These are phyloP conservation scores for Drosophila vallismaia DNA, from an alignment of 2,888 invertebrate genomes.

Conservation along the genomic window DNA sequence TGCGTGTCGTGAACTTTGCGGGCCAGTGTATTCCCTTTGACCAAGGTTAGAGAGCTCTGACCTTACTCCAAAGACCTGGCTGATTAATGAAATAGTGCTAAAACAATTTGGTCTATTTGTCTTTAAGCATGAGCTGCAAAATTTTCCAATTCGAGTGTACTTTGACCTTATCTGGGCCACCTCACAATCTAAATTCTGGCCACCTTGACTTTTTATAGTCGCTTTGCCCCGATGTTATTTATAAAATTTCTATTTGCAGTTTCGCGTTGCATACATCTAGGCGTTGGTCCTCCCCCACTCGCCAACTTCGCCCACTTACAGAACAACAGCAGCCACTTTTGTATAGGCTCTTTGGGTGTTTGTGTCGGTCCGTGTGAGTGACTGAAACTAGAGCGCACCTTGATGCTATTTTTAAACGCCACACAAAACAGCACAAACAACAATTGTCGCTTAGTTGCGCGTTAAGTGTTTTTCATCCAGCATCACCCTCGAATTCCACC, in stretches of 20 bases:
- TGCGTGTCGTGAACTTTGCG: constrained; percentile 53
- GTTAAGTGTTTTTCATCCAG: constrained; percentile 61
- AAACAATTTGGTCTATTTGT: neutral
- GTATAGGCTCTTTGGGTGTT: constrained; percentile 45
- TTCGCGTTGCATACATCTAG: constrained; percentile 27
- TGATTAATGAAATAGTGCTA: constrained; percentile 4
- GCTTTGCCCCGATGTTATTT: constrained; percentile 48
- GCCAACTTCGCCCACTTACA: constrained; percentile 25
- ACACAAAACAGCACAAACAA: constrained; percentile 48
- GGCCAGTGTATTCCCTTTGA: constrained; percentile 9
- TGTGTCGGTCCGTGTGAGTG: constrained; percentile 21
- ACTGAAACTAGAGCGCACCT: constrained; percentile 72
- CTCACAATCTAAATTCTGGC: neutral
- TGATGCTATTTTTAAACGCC: constrained; percentile 74
- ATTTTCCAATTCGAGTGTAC: neutral
- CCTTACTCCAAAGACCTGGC: constrained; percentile 15
- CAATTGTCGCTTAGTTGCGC: constrained; percentile 69
- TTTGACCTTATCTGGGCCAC: neutral
- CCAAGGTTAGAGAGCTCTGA: constrained; percentile 31
- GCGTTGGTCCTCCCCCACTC: constrained; percentile 12
- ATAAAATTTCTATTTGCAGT: constrained; percentile 52
- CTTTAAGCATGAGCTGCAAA: neutral
- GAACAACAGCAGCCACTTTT: constrained; percentile 50
- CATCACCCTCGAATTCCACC: constrained; percentile 16
- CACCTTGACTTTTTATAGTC: neutral